These are phyloP conservation scores for Conopomorpha cramerella DNA, from an alignment of 1,140 invertebrate species.

Conservation along the genomic window DNA sequence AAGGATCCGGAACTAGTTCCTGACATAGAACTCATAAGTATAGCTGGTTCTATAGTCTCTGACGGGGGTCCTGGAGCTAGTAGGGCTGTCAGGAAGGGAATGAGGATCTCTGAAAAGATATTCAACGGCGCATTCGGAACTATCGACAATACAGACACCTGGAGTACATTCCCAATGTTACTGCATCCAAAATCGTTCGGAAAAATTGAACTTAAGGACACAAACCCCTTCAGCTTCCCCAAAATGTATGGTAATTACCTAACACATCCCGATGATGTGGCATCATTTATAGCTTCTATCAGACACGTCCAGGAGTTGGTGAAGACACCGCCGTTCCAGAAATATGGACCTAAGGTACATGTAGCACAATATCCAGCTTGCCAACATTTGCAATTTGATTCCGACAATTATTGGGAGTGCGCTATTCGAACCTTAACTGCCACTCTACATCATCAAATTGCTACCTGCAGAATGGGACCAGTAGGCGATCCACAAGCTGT, in stretches of 20 bases:
- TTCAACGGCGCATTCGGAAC: slow-evolving; percentile 62
- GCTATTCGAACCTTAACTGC: slow-evolving; percentile 52
- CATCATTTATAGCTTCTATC: slow-evolving; percentile 54
- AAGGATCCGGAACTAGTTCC: slow-evolving; percentile 62
- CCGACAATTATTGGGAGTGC: slow-evolving; percentile 66
- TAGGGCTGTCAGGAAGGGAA: slow-evolving; percentile 58
- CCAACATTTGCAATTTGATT: slow-evolving; percentile 31
- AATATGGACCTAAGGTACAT: slow-evolving; percentile 49
- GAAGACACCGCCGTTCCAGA: slow-evolving; percentile 51
- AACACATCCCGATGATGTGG: slow-evolving; percentile 53
- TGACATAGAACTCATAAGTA: slow-evolving; percentile 68
- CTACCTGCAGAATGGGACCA: slow-evolving; percentile 71
- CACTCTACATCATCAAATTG: slow-evolving; percentile 64
- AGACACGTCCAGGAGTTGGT: slow-evolving; percentile 42
- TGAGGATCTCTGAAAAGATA: slow-evolving; percentile 62
- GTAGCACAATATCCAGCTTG: slow-evolving; percentile 52
- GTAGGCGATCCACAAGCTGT: slow-evolving; percentile 56
- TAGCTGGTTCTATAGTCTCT: slow-evolving; percentile 60
- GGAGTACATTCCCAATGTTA: slow-evolving; percentile 60
- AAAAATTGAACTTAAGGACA: slow-evolving; percentile 58
- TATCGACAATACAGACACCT: slow-evolving; percentile 48
- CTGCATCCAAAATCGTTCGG: slow-evolving; percentile 68
- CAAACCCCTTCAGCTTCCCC: slow-evolving; percentile 68
- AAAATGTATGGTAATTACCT: slow-evolving; percentile 70
- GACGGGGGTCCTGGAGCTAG: slow-evolving; percentile 63